Evolutionary conservation across 2,797 vertebrate species (phyloP), one percentile per base, ranked within the genome.

Genomic region (Neoniphon sammara): DNA sequence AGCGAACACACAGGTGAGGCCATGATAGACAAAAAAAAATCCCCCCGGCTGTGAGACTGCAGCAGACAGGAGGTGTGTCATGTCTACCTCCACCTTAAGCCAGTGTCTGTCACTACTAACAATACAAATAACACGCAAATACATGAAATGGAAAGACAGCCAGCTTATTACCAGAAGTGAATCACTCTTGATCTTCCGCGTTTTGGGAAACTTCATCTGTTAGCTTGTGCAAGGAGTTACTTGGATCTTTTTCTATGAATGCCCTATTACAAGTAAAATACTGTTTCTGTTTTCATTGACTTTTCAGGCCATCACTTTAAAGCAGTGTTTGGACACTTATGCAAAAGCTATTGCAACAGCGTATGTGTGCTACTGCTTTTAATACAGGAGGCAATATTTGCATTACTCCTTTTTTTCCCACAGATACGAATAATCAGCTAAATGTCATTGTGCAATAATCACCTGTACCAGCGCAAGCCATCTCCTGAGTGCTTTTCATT

Each of bases 1-100:
- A 6, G 66, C 54, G 66, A 86, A 71, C 75, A 71, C 75, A 76
- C 86, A 92, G 76, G 82, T 87, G 70, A 88, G 84, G 78, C 63
- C 47, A 10, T 1, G 54, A 36, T 66, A 5, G n/a, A 81, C 64
- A 80, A 57, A 57, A 78, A 70, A 54, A 39, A 54, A 55, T 68
- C 81, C 20, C 72, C 14, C 20, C 31, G 7, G 44, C 54, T 27
- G 25, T 57, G 57, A 81, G 62, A 60, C 25, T 50, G 44, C n/a
- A 34, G 47, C 25, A 72, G 25, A 79, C 74, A 78, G 69, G 61
- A 68, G 52, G 57, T 31, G 71, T 70, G 86, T 81, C 68, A 68
- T 53, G 78, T 80, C 80, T 77, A 27, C 36, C 7, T 73, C 64
- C 5, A 18, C 14, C 50, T 63, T 4, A 77, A 53, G 39, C 12